Evolutionary conservation across 2,888 invertebrate species (phyloP).

Genomic region (Drosophila dives): DNA sequence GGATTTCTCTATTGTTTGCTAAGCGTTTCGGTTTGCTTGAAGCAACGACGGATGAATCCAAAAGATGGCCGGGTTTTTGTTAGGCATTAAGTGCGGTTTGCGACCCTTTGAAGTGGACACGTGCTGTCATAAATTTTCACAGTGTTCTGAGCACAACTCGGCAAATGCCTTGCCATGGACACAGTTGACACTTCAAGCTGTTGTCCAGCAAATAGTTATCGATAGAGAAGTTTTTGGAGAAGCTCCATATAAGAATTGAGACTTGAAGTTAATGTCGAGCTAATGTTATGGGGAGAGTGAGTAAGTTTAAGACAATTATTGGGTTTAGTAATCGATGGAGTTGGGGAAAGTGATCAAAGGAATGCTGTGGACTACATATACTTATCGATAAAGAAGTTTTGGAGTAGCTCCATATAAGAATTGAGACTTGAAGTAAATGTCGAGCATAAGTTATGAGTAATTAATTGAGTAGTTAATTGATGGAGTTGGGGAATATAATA

Average conservation of each 20-base stretch:
- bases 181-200: conserved; percentile 24
- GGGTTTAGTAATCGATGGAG: background rate
- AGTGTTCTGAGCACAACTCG: conserved; percentile 31
- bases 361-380: conserved; percentile 2
- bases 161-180: conserved; percentile 11
- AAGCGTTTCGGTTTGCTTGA: conserved; percentile 70
- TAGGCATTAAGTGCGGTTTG: conserved; percentile 69
- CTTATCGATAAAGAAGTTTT: conserved; percentile 9
- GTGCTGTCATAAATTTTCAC: conserved; percentile 70
- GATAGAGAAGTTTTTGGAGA: background rate
- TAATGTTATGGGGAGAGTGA: background rate
- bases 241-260: no score
- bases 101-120: conserved; percentile 69
- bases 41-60: conserved; percentile 23
- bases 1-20: conserved; percentile 69
- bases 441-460: no score
- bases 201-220: conserved; percentile 25
- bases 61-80: conserved; percentile 33
- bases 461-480: no score
- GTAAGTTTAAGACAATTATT: background rate
- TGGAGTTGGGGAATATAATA: no score
- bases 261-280: background rate
- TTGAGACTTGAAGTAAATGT: background rate
- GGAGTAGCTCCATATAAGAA: background rate
- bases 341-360: background rate